phyloP scores from a whole-genome alignment of 2,888 invertebrate genomes.

The Tridacna crocea region DNA sequence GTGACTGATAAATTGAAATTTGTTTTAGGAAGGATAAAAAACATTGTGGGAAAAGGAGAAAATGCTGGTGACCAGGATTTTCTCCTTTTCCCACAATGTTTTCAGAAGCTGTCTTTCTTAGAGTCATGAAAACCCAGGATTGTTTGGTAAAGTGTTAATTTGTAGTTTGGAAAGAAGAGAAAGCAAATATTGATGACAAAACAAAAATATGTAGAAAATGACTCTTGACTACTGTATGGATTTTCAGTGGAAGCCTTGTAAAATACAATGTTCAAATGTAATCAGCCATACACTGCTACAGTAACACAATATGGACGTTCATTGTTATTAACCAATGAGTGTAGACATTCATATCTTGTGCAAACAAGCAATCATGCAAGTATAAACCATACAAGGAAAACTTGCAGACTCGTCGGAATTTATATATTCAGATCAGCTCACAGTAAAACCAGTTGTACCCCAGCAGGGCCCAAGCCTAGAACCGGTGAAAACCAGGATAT shows the following conservation, averaged over 20 bases:
- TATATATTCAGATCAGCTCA: too few relatives aligned
- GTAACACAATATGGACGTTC: too few relatives aligned
- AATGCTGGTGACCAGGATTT: neutral
- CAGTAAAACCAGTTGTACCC: too few relatives aligned
- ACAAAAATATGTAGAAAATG: neutral
- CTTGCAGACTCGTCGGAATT: too few relatives aligned
- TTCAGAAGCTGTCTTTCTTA: neutral
- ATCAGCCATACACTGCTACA: neutral
- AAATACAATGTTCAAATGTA: neutral
- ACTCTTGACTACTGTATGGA: neutral
- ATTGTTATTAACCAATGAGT: too few relatives aligned
- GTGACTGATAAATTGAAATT: too few relatives aligned
- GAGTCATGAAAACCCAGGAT: neutral
- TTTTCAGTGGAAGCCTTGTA: neutral
- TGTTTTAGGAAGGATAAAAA: too few relatives aligned
- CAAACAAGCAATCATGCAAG: too few relatives aligned
- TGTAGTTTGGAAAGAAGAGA: neutral
- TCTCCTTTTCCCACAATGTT: slow-evolving; percentile 5
- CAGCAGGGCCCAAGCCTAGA: too few relatives aligned
- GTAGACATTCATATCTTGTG: too few relatives aligned
- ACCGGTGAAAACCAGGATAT: too few relatives aligned
- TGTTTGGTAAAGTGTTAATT: neutral
- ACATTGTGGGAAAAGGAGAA: neutral
- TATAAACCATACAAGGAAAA: too few relatives aligned
- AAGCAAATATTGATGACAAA: neutral